phyloP scores from a whole-genome alignment of 2,797 vertebrate genomes.

The Valencia hispanica region DNA sequence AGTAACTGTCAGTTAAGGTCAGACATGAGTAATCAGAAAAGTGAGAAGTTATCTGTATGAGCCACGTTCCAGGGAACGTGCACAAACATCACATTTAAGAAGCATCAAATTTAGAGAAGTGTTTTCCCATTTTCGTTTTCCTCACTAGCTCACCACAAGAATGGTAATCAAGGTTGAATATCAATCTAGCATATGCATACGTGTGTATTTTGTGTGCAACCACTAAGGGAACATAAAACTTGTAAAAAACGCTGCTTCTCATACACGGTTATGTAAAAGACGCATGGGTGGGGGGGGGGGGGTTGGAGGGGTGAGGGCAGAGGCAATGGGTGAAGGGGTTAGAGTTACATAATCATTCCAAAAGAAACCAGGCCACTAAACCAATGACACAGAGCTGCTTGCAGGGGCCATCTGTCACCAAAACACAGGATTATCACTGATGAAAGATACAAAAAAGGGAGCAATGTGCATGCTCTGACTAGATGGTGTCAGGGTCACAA shows the following conservation, averaged over 20 bases:
- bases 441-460: constrained; percentile 17
- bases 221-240: constrained; percentile 16
- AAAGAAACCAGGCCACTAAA: constrained; percentile 75
- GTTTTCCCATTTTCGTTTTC: constrained; percentile 11
- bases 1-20: constrained; percentile 19
- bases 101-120: neutral
- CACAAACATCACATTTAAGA: constrained; percentile 2
- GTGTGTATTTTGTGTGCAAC: constrained; percentile 12
- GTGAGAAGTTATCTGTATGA: constrained; percentile 15
- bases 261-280: constrained; percentile 65
- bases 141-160: constrained; percentile 15
- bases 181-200: neutral
- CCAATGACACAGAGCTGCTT: constrained; percentile 70
- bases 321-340: constrained; percentile 42
- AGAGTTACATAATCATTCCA: constrained; percentile 72
- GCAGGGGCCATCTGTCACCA: constrained; percentile 71
- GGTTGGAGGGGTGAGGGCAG: constrained; percentile 29
- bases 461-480: neutral
- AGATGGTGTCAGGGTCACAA: neutral
- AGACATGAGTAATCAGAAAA: constrained; percentile 23
- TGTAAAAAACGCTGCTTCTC: constrained; percentile 33
- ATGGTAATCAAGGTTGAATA: constrained; percentile 6
- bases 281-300: constrained; percentile 36
- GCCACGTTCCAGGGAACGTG: constrained; percentile 6
- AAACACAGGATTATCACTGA: constrained; percentile 35